Percentiles rank a stretch among this genome's conserved stretches.
Evolutionary conservation across 2,888 invertebrate species (phyloP).

Genomic region (Pilophorus perplexus): DNA sequence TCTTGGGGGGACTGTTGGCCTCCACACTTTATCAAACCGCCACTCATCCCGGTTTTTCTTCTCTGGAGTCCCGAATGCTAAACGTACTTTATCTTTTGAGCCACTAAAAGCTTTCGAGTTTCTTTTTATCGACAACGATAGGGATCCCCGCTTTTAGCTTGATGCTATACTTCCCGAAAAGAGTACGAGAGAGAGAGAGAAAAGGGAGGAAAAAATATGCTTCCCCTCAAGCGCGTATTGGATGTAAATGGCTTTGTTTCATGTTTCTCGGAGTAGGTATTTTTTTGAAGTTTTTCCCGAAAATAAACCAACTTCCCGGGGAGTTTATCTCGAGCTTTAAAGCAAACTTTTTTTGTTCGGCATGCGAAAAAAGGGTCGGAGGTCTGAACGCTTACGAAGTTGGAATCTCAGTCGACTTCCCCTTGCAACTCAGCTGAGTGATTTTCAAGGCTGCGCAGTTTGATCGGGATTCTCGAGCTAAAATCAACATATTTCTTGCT

Average conservation of each 20-base stretch:
- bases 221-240: slow-evolving; percentile 17
- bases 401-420: neutral
- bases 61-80: slow-evolving; percentile 32
- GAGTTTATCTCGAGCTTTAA: slow-evolving; percentile 11
- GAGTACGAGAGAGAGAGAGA: neutral
- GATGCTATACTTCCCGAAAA: slow-evolving; percentile 6
- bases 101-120: slow-evolving; percentile 40
- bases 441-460: neutral
- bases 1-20: slow-evolving; percentile 10
- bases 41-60: slow-evolving; percentile 22
- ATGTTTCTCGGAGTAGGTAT: slow-evolving; percentile 26
- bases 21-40: slow-evolving; percentile 32
- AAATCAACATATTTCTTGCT: too few relatives aligned
- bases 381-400: too few relatives aligned
- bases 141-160: slow-evolving; percentile 29
- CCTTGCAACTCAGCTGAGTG: neutral
- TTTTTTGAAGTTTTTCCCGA: slow-evolving; percentile 14
- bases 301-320: slow-evolving; percentile 9
- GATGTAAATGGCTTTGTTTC: slow-evolving; percentile 39
- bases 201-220: slow-evolving; percentile 24
- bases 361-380: neutral
- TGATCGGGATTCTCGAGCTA: neutral
- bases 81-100: slow-evolving; percentile 40
- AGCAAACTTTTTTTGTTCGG: slow-evolving; percentile 4
- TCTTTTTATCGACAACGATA: slow-evolving; percentile 39